These are phyloP conservation scores for Mamestra configurata DNA, from an alignment of 1,140 invertebrate genomes.

Conservation along the genomic window DNA sequence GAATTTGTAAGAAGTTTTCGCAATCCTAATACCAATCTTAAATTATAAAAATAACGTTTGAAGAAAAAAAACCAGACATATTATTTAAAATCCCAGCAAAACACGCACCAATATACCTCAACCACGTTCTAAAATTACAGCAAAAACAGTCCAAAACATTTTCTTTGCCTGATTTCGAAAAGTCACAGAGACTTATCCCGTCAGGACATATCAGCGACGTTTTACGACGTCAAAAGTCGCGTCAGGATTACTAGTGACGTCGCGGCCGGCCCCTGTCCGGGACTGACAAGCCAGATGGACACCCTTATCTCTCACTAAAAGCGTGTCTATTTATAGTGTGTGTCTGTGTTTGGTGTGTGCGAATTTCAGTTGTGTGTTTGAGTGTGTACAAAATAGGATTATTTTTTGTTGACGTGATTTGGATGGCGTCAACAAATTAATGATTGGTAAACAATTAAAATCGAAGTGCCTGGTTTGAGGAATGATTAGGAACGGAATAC, in stretches of 20 bases:
- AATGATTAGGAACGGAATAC: no score
- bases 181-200: conserved; percentile 49
- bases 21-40: no score
- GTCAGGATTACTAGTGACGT: conserved; percentile 50
- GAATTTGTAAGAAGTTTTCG: no score
- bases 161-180: conserved; percentile 47
- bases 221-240: conserved; percentile 52
- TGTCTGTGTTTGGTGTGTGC: background rate
- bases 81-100: background rate
- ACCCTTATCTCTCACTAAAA: conserved; percentile 52
- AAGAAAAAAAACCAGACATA: no score
- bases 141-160: conserved; percentile 36
- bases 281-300: conserved; percentile 49
- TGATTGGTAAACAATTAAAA: no score
- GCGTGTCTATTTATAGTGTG: conserved; percentile 44
- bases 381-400: background rate
- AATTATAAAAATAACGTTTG: no score
- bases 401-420: background rate
- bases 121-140: conserved; percentile 3
- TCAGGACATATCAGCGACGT: conserved; percentile 52
- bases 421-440: no score
- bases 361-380: conserved; percentile 11
- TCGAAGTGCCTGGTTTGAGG: no score
- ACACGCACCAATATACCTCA: background rate
- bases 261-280: conserved; percentile 46